Percentiles rank a stretch among this genome's conserved stretches.
Evolutionary conservation across 2,113 vertebrate species (phyloP).

Genomic region (Cryptotis parvus): DNA sequence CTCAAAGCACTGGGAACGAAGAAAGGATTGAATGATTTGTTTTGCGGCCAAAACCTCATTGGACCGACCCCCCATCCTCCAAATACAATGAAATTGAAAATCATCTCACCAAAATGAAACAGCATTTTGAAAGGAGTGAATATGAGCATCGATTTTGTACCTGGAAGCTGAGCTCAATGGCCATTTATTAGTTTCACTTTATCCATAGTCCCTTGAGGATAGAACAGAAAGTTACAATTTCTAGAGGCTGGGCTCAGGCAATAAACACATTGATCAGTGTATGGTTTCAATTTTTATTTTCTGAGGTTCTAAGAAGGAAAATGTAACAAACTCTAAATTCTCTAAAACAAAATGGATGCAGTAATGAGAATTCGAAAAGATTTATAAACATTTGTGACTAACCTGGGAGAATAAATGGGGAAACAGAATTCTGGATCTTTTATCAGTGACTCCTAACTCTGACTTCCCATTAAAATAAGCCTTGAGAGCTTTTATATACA

Average conservation of each 20-base stretch:
- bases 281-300: constrained; percentile 52
- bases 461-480: neutral
- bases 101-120: constrained; percentile 53
- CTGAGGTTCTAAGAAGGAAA: neutral
- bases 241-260: neutral
- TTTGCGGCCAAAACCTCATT: constrained; percentile 53
- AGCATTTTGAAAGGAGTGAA: constrained; percentile 41
- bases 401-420: neutral
- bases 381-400: neutral
- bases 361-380: neutral
- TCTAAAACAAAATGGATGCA: constrained; percentile 22
- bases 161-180: constrained; percentile 9
- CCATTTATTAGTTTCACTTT: constrained; percentile 56
- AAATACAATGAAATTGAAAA: constrained; percentile 58
- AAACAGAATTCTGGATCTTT: neutral
- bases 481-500: neutral
- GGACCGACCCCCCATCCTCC: neutral
- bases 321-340: constrained; percentile 8
- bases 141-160: constrained; percentile 60
- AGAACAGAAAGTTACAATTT: neutral
- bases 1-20: constrained; percentile 48
- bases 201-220: neutral
- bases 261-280: constrained; percentile 38
- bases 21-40: constrained; percentile 62
- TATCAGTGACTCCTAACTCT: neutral